Evolutionary conservation across 2,888 invertebrate genomes (phyloP).

Genomic region (Nysson spinosus): DNA sequence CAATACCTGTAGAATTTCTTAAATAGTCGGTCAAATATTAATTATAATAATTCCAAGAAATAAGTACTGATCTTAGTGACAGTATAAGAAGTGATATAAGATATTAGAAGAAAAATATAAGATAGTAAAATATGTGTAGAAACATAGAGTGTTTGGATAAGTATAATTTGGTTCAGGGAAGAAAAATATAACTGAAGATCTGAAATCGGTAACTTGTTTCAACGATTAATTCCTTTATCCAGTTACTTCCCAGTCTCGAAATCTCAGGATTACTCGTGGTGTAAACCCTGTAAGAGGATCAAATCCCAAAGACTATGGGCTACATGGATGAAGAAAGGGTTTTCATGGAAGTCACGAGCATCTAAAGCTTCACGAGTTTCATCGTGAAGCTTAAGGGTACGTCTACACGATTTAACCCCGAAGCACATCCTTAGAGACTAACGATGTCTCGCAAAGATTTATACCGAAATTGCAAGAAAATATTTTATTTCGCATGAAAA

Average conservation of each 20-base stretch:
- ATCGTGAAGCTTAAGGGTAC: neutral
- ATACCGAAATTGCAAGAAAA: no score
- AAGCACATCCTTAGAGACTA: neutral
- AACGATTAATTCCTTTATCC: slow-evolving; percentile 14
- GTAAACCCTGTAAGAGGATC: slow-evolving; percentile 29
- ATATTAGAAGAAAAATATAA: no score
- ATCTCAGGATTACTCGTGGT: neutral
- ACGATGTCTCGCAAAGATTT: no score
- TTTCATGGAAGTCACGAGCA: neutral
- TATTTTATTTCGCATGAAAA: no score
- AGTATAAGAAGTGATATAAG: no score
- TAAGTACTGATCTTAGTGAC: no score
- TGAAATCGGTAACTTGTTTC: slow-evolving; percentile 4
- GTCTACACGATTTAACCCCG: neutral
- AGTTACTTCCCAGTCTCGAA: slow-evolving; percentile 1
- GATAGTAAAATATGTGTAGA: no score
- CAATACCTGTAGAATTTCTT: no score
- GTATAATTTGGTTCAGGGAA: neutral
- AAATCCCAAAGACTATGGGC: neutral
- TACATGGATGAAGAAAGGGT: neutral
- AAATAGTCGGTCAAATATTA: no score
- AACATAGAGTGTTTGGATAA: no score
- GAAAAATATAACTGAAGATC: neutral
- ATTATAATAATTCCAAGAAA: no score
- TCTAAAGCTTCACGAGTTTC: no score